phyloP scores from a whole-genome alignment of 1,140 invertebrate species.

The Drosophila guanche region DNA sequence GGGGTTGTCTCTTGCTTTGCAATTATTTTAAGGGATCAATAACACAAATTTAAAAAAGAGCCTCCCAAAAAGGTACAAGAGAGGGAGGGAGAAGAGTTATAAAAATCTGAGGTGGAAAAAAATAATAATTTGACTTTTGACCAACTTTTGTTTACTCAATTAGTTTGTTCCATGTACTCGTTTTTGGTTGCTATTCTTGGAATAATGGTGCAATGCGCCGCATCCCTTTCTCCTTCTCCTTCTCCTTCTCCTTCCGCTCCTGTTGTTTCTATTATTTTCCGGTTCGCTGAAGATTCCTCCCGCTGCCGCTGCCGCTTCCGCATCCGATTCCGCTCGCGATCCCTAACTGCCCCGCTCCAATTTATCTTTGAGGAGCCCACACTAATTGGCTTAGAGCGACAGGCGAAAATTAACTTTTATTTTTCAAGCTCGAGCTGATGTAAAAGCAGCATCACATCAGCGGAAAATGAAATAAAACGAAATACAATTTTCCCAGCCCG shows the following conservation, averaged over 20 bases:
- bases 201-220: too few species aligned
- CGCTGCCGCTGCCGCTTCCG: not conserved
- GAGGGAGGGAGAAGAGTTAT: slow-evolving; percentile 15
- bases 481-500: slow-evolving; percentile 65
- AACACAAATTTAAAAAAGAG: slow-evolving; percentile 80
- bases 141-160: slow-evolving; percentile 75
- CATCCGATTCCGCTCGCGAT: too few species aligned
- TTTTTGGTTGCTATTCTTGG: not conserved
- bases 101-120: slow-evolving; percentile 48
- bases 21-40: slow-evolving; percentile 80
- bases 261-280: slow-evolving; percentile 70
- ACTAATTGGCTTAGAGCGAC: slow-evolving; percentile 81
- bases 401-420: slow-evolving; percentile 81
- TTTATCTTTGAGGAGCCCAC: slow-evolving; percentile 26
- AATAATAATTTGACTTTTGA: slow-evolving; percentile 38
- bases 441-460: slow-evolving; percentile 31
- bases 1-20: too few species aligned
- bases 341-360: not conserved
- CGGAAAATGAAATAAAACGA: slow-evolving; percentile 38
- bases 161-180: slow-evolving; percentile 41
- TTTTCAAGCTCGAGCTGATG: slow-evolving; percentile 57
- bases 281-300: slow-evolving; percentile 54
- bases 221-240: not conserved
- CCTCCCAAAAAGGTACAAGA: slow-evolving; percentile 13
- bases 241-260: too few species aligned